These are phyloP conservation scores for Gymnoscelis rufifasciata DNA, from an alignment of 2,888 invertebrate species.

Conservation along the genomic window DNA sequence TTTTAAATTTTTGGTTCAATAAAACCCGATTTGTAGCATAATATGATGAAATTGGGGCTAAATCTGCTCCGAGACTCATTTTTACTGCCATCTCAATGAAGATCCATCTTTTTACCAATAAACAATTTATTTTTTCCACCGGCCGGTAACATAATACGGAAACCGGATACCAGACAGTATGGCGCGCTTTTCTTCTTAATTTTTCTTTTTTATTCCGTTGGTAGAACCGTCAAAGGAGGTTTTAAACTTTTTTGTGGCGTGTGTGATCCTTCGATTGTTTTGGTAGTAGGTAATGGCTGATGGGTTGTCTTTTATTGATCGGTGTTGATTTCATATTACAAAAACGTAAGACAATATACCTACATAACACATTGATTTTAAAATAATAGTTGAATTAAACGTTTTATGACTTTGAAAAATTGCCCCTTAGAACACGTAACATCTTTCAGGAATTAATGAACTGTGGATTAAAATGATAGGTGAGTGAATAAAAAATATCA, in stretches of 20 bases:
- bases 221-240: constrained; percentile 61
- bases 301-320: constrained; percentile 17
- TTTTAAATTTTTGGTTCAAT: too few species aligned
- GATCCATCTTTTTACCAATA: constrained; percentile 16
- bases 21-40: too few species aligned
- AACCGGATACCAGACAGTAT: constrained; percentile 79
- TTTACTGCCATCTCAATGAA: constrained; percentile 4
- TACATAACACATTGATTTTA: too few species aligned
- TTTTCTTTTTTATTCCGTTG: constrained; percentile 52
- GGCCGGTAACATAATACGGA: constrained; percentile 67
- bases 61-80: background rate
- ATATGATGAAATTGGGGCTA: background rate
- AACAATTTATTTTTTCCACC: constrained; percentile 26
- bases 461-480: too few species aligned
- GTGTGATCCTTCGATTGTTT: constrained; percentile 49
- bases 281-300: constrained; percentile 23
- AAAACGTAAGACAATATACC: too few species aligned
- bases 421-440: too few species aligned
- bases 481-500: too few species aligned
- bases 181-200: constrained; percentile 68
- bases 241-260: constrained; percentile 60
- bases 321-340: background rate
- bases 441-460: too few species aligned
- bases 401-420: too few species aligned
- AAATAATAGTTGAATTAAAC: too few species aligned